phyloP scores from a whole-genome alignment of 92 coral and sea anemone genomes.

The Paramuricea clavata region DNA sequence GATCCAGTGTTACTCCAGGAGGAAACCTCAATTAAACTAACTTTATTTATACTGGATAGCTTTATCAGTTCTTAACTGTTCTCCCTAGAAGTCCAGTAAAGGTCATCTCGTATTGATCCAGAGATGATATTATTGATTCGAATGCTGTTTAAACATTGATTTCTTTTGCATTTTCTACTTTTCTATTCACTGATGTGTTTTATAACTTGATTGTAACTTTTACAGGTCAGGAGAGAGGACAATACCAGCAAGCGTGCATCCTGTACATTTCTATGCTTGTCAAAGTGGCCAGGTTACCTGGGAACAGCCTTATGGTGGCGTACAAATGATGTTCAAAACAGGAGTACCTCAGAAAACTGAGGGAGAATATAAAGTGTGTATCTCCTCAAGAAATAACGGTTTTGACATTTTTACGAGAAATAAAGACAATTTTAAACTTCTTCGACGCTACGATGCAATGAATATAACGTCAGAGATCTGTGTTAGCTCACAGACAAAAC shows the following conservation, averaged over 20 bases:
- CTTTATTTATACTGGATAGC: too few species aligned
- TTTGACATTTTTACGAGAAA: slow-evolving; percentile 75
- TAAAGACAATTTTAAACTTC: slow-evolving; percentile 62
- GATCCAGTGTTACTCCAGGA: too few species aligned
- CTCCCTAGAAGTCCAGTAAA: too few species aligned
- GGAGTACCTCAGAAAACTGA: slow-evolving; percentile 60
- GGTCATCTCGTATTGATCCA: too few species aligned
- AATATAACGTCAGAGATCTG: slow-evolving; percentile 68
- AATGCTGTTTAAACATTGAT: too few species aligned
- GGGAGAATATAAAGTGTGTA: slow-evolving; percentile 78
- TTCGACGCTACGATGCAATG: slow-evolving; percentile 56
- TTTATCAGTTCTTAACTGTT: too few species aligned
- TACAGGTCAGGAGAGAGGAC: slow-evolving; percentile 61
- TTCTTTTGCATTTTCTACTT: too few species aligned
- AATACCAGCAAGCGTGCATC: slow-evolving; percentile 76
- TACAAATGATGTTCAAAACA: slow-evolving; percentile 78
- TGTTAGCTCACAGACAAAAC: slow-evolving; percentile 54
- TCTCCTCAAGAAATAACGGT: slow-evolving; percentile 70
- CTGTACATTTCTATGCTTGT: slow-evolving; percentile 71
- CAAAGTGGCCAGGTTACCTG: slow-evolving; percentile 83
- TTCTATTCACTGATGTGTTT: too few species aligned
- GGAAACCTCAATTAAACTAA: too few species aligned
- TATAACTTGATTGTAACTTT: too few species aligned
- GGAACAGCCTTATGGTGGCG: slow-evolving; percentile 91
- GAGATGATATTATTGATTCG: too few species aligned